Evolutionary conservation across 2,113 vertebrate species (phyloP), one percentile per base, ranked within the genome.

Genomic region (Pseudopipra pipra): DNA sequence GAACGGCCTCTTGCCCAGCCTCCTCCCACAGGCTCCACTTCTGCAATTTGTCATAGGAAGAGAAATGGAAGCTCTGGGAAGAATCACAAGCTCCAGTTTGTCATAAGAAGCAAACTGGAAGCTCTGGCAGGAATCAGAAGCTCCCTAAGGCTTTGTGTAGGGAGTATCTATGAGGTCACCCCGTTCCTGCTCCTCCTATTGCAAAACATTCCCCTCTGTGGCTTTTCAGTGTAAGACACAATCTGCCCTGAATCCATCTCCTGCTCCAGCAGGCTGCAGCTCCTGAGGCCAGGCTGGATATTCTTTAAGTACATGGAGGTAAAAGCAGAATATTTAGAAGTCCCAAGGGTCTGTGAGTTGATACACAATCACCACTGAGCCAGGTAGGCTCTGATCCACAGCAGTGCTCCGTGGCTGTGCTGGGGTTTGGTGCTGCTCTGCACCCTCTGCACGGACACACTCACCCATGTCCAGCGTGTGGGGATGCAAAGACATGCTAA

Each of bases 391-490:
- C 63, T 66, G 62, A 44, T 44, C 41, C 63, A 16, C 4, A 41
- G 27, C 1, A 1, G 20, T 9, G 47, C 25, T 31, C 54, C 8
- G 31, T 0, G 8, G 44, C 41, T 19, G 19, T 78, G 65, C 61
- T 0, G 0, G 55, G 1, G 3, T 8, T 0, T 7, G n/a, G 43
- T 4, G 22, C 43, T 22, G 58, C 55, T 21, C 22, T 16, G n/a
- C 7, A 5, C 21, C 33, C 35, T 71, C 16, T 17, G 80, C 63
- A 33, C 17, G 70, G 65, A n/a, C 2, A 2, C 11, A 12, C 20
- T 5, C 72, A 15, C 14, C 33, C 9, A 28, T 18, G 11, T 44
- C 55, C 44, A 2, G 2, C 15, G 23, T 2, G 3, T 1, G 14
- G 27, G 54, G 25, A 4, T 66, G 33, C 61, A 35, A 5, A 65